Percentiles rank a stretch among this genome's conserved stretches.
These are phyloP conservation scores for Dipodomys stephensi DNA, from an alignment of 2,113 vertebrate genomes.

Conservation along the genomic window DNA sequence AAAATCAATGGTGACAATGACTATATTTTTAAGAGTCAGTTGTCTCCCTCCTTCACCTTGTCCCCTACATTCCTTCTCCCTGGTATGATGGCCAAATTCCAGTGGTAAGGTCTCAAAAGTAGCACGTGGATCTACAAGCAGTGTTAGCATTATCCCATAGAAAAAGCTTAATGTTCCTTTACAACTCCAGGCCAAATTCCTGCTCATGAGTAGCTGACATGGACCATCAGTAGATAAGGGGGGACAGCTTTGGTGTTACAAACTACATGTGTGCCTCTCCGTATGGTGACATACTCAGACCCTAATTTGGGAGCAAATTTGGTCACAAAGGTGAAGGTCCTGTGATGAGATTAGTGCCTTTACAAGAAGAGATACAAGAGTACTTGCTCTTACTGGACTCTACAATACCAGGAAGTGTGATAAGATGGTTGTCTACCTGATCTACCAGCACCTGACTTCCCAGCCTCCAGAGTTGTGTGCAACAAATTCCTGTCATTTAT, in stretches of 20 bases:
- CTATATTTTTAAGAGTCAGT: not conserved
- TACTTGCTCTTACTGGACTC: too few relatives aligned
- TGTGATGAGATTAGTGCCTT: not conserved
- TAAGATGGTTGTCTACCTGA: not conserved
- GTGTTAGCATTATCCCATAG: not conserved
- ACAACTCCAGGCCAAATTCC: not conserved
- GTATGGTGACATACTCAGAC: not conserved
- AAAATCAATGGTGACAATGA: constrained; percentile 23
- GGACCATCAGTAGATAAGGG: not conserved
- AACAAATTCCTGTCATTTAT: not conserved
- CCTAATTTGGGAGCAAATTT: not conserved
- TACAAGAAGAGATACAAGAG: not conserved
- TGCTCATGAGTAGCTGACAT: not conserved
- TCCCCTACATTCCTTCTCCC: not conserved
- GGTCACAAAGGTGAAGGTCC: not conserved
- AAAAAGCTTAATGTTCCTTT: not conserved
- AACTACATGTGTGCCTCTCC: not conserved
- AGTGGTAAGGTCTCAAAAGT: not conserved
- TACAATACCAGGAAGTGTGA: not conserved
- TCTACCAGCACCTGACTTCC: not conserved
- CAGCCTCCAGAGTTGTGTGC: not conserved
- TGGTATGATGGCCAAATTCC: constrained; percentile 17
- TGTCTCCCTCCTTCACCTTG: not conserved
- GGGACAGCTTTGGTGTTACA: too few relatives aligned
- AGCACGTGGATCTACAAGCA: not conserved